phyloP scores from a whole-genome alignment of 1,140 invertebrate species.

The Capitella teleta region DNA sequence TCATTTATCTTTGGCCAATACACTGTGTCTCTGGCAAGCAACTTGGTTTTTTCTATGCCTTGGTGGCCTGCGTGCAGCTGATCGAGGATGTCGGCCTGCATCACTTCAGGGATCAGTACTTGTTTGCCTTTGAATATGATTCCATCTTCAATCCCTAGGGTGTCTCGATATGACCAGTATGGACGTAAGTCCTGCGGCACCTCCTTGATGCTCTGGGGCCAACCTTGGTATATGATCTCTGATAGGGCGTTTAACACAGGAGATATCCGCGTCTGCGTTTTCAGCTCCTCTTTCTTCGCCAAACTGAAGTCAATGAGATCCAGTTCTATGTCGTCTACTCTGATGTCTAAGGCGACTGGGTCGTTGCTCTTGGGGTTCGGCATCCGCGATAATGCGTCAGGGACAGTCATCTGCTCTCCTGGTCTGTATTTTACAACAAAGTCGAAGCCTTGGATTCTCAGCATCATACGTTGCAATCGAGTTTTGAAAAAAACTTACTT shows the following conservation, averaged over 20 bases:
- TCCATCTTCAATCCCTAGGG: not conserved
- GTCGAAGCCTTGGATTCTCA: too few species aligned
- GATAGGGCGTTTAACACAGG: not conserved
- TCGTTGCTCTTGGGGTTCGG: constrained; percentile 26
- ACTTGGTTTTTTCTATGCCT: not conserved
- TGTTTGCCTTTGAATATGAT: constrained; percentile 1
- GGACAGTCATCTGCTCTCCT: too few species aligned
- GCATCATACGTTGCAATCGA: too few species aligned
- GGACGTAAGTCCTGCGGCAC: constrained; percentile 1
- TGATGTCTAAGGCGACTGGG: constrained; percentile 17
- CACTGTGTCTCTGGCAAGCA: too few species aligned
- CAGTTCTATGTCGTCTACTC: not conserved
- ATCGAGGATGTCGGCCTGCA: not conserved
- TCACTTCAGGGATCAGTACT: not conserved
- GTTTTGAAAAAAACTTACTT: too few species aligned
- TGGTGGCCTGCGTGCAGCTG: not conserved
- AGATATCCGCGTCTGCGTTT: too few species aligned
- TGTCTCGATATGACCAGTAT: constrained; percentile 1
- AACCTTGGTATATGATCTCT: not conserved
- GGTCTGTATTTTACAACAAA: too few species aligned
- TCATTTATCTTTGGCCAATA: too few species aligned
- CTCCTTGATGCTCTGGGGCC: not conserved
- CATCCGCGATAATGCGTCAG: too few species aligned
- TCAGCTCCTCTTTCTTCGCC: too few species aligned
- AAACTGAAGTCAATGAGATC: constrained; percentile 5